phyloP scores from a whole-genome alignment of 2,888 invertebrate species.

The Diarsia brunnea region DNA sequence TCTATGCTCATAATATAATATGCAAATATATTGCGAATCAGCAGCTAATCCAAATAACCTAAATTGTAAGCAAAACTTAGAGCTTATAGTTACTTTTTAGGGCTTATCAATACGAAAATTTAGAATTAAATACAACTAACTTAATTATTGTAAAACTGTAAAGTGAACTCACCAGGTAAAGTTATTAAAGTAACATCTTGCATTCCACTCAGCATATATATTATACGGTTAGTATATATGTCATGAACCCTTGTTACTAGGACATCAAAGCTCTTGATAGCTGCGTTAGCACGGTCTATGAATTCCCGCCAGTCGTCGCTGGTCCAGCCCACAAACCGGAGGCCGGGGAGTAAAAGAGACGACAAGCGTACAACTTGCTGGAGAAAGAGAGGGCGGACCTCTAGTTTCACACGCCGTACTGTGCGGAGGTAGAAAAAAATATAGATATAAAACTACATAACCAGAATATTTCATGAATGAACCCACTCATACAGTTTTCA shows the following conservation, averaged over 20 bases:
- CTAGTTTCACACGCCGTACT: constrained; percentile 94
- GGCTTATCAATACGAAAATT: neutral
- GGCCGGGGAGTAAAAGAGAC: constrained; percentile 95
- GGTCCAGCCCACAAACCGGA: constrained; percentile 96
- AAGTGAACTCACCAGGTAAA: constrained; percentile 91
- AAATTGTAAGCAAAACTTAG: neutral
- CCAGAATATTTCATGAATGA: no score
- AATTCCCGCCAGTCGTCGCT: constrained; percentile 95
- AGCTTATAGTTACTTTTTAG: neutral
- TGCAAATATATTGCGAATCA: neutral
- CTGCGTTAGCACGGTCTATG: constrained; percentile 93
- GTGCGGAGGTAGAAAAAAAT: constrained; percentile 90
- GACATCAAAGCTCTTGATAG: constrained; percentile 95
- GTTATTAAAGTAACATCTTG: constrained; percentile 95
- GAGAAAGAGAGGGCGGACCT: constrained; percentile 97
- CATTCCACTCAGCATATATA: constrained; percentile 97
- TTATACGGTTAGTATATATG: constrained; percentile 97
- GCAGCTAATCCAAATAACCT: neutral
- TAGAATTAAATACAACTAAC: neutral
- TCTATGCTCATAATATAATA: neutral
- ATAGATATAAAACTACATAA: neutral
- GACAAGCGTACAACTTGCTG: constrained; percentile 96
- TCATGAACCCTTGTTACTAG: constrained; percentile 95
- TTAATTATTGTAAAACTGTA: neutral
- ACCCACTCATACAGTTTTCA: constrained; percentile 13